Conservation (phyloP, 2,113 vertebrate genomes). For the Balaeniceps rex region DNA sequence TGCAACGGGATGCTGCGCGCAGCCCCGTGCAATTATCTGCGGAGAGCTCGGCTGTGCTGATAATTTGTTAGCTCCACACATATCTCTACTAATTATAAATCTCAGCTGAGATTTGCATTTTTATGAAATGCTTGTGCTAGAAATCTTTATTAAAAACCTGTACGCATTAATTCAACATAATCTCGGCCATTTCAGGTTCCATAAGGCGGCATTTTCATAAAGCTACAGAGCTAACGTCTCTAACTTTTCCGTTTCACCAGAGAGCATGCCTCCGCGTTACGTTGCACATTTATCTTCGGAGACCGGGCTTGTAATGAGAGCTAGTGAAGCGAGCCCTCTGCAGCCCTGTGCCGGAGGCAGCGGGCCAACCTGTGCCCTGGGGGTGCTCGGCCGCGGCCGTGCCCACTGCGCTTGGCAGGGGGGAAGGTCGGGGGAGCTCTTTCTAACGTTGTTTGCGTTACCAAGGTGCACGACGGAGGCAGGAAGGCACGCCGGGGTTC, state of each 20-base stretch:
- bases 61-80: slow-evolving; percentile 39
- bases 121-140: slow-evolving; percentile 68
- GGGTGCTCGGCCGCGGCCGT: fast-evolving
- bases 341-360: background rate
- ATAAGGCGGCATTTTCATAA: slow-evolving; percentile 48
- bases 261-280: slow-evolving; percentile 34
- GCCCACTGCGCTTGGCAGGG: background rate
- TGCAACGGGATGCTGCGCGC: background rate
- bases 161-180: slow-evolving; percentile 70
- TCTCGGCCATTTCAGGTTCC: slow-evolving; percentile 66
- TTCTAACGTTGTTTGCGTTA: fast-evolving
- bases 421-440: background rate
- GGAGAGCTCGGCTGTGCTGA: background rate
- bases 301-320: slow-evolving; percentile 12
- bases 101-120: slow-evolving; percentile 74
- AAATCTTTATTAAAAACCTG: slow-evolving; percentile 58
- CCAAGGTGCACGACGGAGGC: background rate
- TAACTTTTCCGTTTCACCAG: slow-evolving; percentile 24
- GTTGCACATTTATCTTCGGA: background rate
- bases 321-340: background rate
- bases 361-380: background rate
- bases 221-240: slow-evolving; percentile 58
- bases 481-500: background rate
- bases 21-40: background rate
- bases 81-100: slow-evolving; percentile 68